Evolutionary conservation across 2,113 vertebrate genomes (phyloP).

Genomic region (Acrocephalus kingi): DNA sequence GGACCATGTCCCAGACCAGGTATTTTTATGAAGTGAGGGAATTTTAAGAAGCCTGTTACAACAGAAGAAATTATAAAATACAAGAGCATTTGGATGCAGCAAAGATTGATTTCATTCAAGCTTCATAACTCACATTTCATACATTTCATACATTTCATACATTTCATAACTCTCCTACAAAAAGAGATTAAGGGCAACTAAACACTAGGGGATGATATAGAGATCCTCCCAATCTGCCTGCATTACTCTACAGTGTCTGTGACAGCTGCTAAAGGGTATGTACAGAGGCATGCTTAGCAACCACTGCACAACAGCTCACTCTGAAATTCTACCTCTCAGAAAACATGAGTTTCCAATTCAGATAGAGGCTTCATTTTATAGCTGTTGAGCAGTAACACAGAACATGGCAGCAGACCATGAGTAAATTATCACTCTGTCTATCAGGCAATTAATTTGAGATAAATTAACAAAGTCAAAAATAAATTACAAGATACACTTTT

Average conservation of each 20-base stretch:
- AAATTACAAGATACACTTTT: rapidly evolving
- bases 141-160: neutral
- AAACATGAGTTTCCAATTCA: neutral
- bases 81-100: neutral
- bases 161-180: neutral
- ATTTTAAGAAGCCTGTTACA: neutral
- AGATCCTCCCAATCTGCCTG: neutral
- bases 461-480: neutral
- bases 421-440: neutral
- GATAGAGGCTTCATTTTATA: neutral
- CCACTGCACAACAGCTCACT: neutral
- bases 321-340: neutral
- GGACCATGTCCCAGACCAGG: neutral
- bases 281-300: neutral
- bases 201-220: neutral
- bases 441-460: neutral
- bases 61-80: neutral
- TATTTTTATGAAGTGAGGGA: rapidly evolving
- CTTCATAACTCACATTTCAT: neutral
- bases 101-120: neutral
- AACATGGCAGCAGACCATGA: rapidly evolving
- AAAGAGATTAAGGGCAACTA: neutral
- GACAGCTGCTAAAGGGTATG: neutral
- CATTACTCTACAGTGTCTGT: neutral
- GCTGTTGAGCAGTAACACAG: neutral